These are phyloP conservation scores for Diorhabda carinulata DNA, from an alignment of 1,140 invertebrate species.

Conservation along the genomic window DNA sequence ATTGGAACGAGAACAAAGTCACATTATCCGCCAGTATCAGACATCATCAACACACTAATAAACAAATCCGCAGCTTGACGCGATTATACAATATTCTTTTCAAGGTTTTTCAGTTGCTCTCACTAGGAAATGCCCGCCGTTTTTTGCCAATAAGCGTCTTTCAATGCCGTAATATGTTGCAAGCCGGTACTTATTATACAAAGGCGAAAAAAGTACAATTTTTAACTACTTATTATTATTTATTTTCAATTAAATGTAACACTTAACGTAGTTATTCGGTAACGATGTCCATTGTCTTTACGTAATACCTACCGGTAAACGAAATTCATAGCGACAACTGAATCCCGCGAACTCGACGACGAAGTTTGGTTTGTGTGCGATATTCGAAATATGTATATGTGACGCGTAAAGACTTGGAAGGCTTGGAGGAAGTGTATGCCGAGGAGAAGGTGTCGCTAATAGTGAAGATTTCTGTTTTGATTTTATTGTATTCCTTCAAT, in stretches of 20 bases:
- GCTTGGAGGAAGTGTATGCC: not conserved
- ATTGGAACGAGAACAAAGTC: not conserved
- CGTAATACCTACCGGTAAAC: too few relatives aligned
- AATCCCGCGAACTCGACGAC: too few relatives aligned
- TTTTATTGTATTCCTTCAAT: too few relatives aligned
- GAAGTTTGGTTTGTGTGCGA: not conserved
- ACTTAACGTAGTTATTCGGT: not conserved
- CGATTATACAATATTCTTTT: constrained; percentile 1
- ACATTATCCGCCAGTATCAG: not conserved
- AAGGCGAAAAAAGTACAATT: not conserved
- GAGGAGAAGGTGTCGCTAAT: not conserved
- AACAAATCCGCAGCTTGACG: not conserved
- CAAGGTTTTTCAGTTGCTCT: constrained; percentile 2
- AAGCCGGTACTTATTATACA: not conserved
- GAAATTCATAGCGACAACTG: too few relatives aligned
- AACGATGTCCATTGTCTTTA: not conserved
- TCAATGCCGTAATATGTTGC: not conserved
- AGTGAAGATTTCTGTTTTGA: not conserved
- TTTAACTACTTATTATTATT: not conserved
- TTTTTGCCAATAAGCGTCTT: not conserved
- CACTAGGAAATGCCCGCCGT: not conserved
- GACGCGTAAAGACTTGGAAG: not conserved
- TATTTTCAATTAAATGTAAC: not conserved
- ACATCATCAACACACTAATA: not conserved
- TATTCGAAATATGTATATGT: not conserved